Percentiles rank a stretch among this genome's conserved stretches.
phyloP scores from a whole-genome alignment of 2,113 vertebrate genomes.

The Equus przewalskii region DNA sequence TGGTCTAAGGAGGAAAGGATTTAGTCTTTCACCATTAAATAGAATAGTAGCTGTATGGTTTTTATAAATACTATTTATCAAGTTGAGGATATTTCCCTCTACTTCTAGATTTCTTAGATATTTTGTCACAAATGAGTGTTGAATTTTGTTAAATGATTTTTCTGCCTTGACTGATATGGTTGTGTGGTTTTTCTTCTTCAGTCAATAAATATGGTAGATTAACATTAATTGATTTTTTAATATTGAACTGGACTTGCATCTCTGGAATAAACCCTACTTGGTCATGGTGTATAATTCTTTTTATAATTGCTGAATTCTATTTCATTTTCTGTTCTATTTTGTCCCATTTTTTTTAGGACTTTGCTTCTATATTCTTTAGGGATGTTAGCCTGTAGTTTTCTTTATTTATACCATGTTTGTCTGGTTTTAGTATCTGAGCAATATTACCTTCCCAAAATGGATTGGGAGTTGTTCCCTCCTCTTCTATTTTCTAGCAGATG shows the following conservation, averaged over 20 bases:
- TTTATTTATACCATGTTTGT: not conserved
- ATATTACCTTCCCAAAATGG: not conserved
- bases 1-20: not conserved
- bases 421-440: not conserved
- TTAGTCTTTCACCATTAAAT: not conserved
- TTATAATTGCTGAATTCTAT: not conserved
- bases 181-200: not conserved
- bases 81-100: not conserved
- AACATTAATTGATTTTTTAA: not conserved
- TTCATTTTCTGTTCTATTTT: not conserved
- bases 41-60: not conserved
- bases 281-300: not conserved
- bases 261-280: not conserved
- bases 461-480: not conserved
- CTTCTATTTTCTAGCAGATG: conserved; percentile 12
- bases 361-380: not conserved
- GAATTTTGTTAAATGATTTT: not conserved
- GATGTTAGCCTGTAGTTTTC: not conserved
- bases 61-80: not conserved
- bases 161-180: not conserved
- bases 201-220: not conserved
- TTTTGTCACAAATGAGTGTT: not conserved
- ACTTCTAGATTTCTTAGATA: not conserved
- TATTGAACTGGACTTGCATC: not conserved
- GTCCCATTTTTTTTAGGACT: not conserved